phyloP scores from a whole-genome alignment of 2,113 vertebrate genomes.

The Coptodon rendalli region DNA sequence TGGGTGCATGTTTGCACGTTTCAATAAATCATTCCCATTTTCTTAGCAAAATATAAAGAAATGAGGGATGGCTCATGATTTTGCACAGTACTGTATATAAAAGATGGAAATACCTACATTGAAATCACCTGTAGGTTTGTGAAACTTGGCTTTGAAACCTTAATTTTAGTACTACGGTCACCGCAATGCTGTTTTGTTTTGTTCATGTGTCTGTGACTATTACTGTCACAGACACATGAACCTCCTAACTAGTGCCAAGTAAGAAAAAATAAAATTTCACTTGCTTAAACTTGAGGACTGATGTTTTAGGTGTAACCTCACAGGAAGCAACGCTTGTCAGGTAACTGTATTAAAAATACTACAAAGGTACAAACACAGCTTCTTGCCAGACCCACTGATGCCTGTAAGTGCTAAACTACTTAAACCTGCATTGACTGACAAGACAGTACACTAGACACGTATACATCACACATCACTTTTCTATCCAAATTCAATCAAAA shows the following conservation, averaged over 20 bases:
- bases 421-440: background rate
- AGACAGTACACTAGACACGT: background rate
- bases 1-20: background rate
- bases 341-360: background rate
- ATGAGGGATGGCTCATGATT: background rate
- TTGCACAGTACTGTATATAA: background rate
- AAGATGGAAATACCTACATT: background rate
- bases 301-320: background rate
- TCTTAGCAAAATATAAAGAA: background rate
- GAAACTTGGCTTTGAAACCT: background rate
- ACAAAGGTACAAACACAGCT: background rate
- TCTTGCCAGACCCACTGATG: background rate
- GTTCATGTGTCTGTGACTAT: background rate
- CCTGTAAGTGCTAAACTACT: background rate
- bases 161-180: background rate
- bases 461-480: background rate
- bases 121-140: background rate
- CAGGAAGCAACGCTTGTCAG: background rate
- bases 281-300: background rate
- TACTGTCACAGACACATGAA: background rate
- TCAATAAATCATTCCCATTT: background rate
- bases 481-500: background rate
- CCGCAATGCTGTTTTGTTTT: background rate
- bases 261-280: background rate
- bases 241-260: background rate